Base-by-base conservation (phyloP, 2,113 vertebrate species). In the Caracal caracal region DNA sequence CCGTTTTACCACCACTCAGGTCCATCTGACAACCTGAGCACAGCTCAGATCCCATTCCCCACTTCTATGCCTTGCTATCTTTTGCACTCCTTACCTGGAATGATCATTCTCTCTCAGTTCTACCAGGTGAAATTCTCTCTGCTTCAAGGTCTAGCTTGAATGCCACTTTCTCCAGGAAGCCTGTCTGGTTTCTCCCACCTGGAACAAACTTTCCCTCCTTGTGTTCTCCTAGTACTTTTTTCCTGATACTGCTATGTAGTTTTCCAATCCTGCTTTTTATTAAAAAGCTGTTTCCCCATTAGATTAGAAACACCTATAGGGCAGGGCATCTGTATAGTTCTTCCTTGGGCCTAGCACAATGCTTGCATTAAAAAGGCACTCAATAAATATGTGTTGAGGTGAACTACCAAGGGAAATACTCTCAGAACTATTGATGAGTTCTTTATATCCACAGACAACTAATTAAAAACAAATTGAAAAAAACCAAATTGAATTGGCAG, bases 201-300 rank as follows among this genome's bases (percentile, higher is more conserved):
- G 63, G n/a, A 75, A 76, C 24, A 88, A 59, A 66, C 10, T 75
- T 84, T 82, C 53, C 63, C 8, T 66, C 24, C 35, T 37, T 75
- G 3, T 59, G 59, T 87, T 78, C 61, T 93, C 59, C 33, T 8
- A 68, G 17, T 61, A 24, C 30, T 43, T 78, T 88, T 70, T 63
- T 51, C 71, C n/a, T 84, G 70, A 84, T 16, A 75, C 53, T 91
- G 35, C 53, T 61, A 65, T n/a, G 37, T 2, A 86, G 37, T 43
- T 68, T 75, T 86, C 53, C 83, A 84, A 40, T 80, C 11, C 10
- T 93, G 53, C 28, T 91, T 85, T 88, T 59, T 83, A 90, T 56
- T 78, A n/a, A 37, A 68, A 88, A 79, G 88, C 5, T 51, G 33
- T 80, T 49, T 59, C 28, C 56, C 15, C 43, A 26, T 59, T 37